phyloP scores from a whole-genome alignment of 2,888 invertebrate genomes.

The Lasioglossum zephyrum region DNA sequence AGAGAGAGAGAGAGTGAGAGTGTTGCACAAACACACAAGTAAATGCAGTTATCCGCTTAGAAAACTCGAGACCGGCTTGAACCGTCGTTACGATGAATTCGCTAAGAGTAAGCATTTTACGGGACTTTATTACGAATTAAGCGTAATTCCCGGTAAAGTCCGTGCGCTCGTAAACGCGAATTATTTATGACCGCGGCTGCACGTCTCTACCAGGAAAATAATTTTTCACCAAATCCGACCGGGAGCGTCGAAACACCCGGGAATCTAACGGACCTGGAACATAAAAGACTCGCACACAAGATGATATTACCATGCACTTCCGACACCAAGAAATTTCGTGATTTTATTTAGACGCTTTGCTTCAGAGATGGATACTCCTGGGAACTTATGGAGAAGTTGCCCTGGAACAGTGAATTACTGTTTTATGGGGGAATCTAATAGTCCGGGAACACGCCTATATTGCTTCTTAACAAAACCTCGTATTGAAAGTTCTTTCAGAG shows the following conservation, averaged over 20 bases:
- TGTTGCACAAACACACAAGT: not conserved
- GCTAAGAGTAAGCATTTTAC: constrained; percentile 72
- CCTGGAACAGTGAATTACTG: not conserved
- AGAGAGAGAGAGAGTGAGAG: too few relatives aligned
- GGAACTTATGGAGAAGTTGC: not conserved
- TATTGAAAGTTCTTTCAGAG: not conserved
- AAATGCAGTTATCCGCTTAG: not conserved
- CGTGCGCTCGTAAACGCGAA: constrained; percentile 71
- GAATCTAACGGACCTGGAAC: not conserved
- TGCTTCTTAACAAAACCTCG: not conserved
- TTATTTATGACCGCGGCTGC: constrained; percentile 61
- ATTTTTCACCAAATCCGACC: constrained; percentile 28
- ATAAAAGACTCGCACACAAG: not conserved
- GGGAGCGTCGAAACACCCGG: not conserved
- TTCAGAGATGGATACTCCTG: not conserved
- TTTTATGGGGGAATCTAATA: not conserved
- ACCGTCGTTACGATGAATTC: constrained; percentile 59
- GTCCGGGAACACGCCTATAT: not conserved
- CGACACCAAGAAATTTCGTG: not conserved
- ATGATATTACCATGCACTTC: not conserved
- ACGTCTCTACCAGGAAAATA: constrained; percentile 7
- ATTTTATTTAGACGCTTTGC: not conserved
- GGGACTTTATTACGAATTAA: constrained; percentile 77
- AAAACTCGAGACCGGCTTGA: constrained; percentile 43
- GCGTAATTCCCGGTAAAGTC: constrained; percentile 65